phyloP scores from a whole-genome alignment of 2,888 invertebrate species.

The Sialis fuliginosa region DNA sequence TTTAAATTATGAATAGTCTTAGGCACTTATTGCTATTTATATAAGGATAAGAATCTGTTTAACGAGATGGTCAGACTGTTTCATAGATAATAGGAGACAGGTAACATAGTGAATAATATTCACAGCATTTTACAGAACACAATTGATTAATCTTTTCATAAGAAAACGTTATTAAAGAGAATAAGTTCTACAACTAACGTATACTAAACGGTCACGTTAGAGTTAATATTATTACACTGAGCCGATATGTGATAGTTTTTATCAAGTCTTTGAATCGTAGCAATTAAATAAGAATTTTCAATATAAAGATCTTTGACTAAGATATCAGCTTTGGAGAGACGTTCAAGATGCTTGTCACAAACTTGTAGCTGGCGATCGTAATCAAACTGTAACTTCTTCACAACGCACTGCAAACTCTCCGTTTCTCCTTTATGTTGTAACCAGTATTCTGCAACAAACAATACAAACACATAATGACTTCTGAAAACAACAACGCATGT shows the following conservation, averaged over 20 bases:
- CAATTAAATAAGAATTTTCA: constrained; percentile 64
- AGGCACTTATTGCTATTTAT: no score
- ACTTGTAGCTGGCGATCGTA: constrained; percentile 32
- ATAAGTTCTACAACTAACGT: no score
- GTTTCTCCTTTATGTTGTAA: constrained; percentile 35
- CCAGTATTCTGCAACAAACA: constrained; percentile 29
- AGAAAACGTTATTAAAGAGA: no score
- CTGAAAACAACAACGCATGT: no score
- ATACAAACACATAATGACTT: background rate
- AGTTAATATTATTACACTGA: constrained; percentile 18
- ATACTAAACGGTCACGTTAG: no score
- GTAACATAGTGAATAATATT: no score
- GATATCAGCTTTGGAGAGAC: constrained; percentile 53
- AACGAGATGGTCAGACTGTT: no score
- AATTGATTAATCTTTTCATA: no score
- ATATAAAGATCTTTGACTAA: constrained; percentile 69
- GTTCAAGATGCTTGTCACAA: constrained; percentile 40
- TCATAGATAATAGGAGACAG: no score
- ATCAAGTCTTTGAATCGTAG: constrained; percentile 38
- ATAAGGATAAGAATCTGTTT: no score
- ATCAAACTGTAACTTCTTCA: constrained; percentile 33
- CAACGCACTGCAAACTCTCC: constrained; percentile 30
- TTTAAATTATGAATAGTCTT: no score
- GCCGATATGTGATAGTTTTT: constrained; percentile 32
- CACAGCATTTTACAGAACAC: no score